Conservation (phyloP, 2,113 vertebrate genomes). For the Hiodon alosoides region DNA sequence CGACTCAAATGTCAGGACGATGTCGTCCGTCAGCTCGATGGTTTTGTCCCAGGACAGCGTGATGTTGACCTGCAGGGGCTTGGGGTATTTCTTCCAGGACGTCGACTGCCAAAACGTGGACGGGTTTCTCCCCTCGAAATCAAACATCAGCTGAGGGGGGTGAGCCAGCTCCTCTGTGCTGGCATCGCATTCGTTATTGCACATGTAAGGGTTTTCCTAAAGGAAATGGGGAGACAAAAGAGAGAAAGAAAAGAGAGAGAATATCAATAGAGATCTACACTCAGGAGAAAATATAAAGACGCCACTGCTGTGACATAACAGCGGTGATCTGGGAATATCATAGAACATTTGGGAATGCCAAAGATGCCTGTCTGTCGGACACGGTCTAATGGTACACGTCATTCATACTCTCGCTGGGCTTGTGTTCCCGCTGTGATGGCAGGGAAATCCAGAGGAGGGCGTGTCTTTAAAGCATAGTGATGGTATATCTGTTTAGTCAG, state of each 20-base stretch:
- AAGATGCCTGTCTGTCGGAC: too few species aligned
- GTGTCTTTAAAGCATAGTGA: neutral
- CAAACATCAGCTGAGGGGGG: constrained; percentile 92
- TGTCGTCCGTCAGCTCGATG: constrained; percentile 91
- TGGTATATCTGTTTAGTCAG: neutral
- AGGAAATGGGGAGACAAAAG: neutral
- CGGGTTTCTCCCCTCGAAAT: constrained; percentile 83
- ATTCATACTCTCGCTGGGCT: neutral
- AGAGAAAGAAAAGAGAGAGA: neutral
- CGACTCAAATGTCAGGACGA: constrained; percentile 89
- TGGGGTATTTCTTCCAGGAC: constrained; percentile 89
- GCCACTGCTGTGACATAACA: too few species aligned
- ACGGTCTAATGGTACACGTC: neutral
- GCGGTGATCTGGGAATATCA: too few species aligned
- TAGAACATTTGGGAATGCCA: too few species aligned
- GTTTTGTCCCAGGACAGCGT: constrained; percentile 96
- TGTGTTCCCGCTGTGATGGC: neutral
- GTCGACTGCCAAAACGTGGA: constrained; percentile 96
- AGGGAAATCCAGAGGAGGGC: constrained; percentile 12
- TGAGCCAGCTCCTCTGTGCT: constrained; percentile 89
- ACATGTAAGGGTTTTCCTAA: constrained; percentile 95
- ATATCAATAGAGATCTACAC: too few species aligned
- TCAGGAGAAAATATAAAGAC: too few species aligned
- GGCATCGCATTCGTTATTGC: constrained; percentile 93
- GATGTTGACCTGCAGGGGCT: constrained; percentile 88